Evolutionary conservation across 2,113 vertebrate genomes (phyloP).

Genomic region (Agelaius tricolor): DNA sequence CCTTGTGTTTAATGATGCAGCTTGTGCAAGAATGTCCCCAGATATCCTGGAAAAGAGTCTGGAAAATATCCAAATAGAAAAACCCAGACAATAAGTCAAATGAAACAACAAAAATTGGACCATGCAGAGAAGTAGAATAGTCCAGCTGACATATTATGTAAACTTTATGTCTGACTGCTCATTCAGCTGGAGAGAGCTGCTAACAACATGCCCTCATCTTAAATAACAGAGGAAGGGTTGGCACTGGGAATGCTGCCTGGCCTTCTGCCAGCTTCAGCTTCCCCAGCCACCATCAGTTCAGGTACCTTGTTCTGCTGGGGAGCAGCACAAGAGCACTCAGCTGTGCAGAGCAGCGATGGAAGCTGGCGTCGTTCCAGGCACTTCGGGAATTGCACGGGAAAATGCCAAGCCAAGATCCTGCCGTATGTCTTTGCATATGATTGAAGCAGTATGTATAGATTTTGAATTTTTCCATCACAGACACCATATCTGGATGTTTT

Average conservation of each 20-base stretch:
- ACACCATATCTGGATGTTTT: neutral
- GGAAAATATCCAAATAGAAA: neutral
- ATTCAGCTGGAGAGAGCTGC: neutral
- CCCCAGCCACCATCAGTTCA: neutral
- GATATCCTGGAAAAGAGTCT: neutral
- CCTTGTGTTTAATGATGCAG: neutral
- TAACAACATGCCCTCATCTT: neutral
- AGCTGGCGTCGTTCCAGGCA: neutral
- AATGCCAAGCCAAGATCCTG: neutral
- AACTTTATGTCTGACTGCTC: neutral
- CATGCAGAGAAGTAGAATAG: neutral
- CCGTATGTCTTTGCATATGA: neutral
- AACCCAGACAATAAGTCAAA: neutral
- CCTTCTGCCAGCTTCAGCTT: neutral
- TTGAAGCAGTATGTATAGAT: neutral
- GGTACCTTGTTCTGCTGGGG: neutral
- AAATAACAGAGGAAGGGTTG: neutral
- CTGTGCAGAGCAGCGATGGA: accelerated
- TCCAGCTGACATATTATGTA: conserved; percentile 23
- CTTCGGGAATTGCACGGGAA: accelerated
- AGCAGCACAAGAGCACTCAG: neutral
- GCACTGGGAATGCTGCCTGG: neutral
- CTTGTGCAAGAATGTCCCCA: neutral
- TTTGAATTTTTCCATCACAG: neutral
- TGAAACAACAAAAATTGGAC: neutral